Base-by-base conservation (phyloP, 2,888 invertebrate species). In the Melangyna quadrimaculata region DNA sequence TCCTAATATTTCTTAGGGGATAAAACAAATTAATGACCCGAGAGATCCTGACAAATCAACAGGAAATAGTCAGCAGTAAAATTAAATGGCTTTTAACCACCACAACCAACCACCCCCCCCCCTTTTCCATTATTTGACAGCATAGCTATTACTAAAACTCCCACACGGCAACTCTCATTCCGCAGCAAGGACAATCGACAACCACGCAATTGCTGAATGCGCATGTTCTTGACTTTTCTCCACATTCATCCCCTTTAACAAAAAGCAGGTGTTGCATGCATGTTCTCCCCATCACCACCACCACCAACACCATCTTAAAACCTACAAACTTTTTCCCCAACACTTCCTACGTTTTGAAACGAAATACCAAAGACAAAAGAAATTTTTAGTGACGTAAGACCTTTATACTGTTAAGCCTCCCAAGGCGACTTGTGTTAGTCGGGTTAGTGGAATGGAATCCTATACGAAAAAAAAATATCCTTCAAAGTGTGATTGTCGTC, bases 401-500 rank as follows among this genome's bases (percentile, higher is more conserved):
- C 57, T 70, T 59, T 57, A 51, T 37, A 27, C 17, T 27, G 27
- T 40, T 43, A 57, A 24, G 48, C 53, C 80, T 72, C 71, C 61
- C 71, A 84, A 84, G 84, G 75, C 67, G 67, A 84, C 72, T 75
- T 72, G 61, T 45, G 75, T 77, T 84, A 84, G 84, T 77, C 61
- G 67, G 80, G 80, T 80, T 77, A 84, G 67, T 32, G 51, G 35
- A 67, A 45, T 81, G 77, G 53, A 69, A 72, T 77, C 53, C 59
- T 5, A 29, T n/a, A 35, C 57, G 45, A 29, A 7, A 57, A 45
- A 43, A 78, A 77, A 51, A 27, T 27, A 65, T 84, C 75, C 75
- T 84, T 84, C 43, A 37, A 75, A 27, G 71, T 84, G 70, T 61
- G 71, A 84, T 75, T 79, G 74, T 75, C 53, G 59, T 72, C 84